Evolutionary conservation across 2,888 invertebrate genomes (phyloP).

Genomic region (Adela reaumurella): DNA sequence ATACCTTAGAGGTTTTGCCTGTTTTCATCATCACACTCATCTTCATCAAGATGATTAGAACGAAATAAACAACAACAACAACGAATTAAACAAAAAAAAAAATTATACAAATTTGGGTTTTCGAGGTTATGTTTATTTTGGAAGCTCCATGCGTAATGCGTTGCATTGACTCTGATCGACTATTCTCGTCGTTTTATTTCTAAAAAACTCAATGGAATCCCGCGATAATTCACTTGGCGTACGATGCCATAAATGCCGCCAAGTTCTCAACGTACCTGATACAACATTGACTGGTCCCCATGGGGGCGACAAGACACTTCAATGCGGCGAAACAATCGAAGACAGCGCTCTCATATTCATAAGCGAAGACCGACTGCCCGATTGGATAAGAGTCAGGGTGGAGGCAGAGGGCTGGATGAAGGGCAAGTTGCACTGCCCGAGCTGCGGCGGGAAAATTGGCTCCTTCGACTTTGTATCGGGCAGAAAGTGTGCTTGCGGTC

Average conservation of each 20-base stretch:
- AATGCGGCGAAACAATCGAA: slow-evolving; percentile 12
- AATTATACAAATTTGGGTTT: no score
- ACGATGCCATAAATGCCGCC: not conserved
- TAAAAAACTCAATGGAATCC: no score
- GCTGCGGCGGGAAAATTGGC: slow-evolving; percentile 60
- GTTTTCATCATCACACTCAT: no score
- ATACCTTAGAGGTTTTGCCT: no score
- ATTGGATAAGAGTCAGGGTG: slow-evolving; percentile 52
- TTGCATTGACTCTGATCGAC: no score
- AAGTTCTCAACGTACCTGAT: not conserved
- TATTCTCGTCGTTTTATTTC: no score
- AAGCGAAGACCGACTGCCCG: slow-evolving; percentile 52
- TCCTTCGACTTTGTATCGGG: slow-evolving; percentile 66
- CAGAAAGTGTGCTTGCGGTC: slow-evolving; percentile 58
- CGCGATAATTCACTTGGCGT: slow-evolving; percentile 1
- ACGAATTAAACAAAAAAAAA: no score
- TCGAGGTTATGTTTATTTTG: no score
- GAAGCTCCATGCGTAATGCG: no score
- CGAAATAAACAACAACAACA: no score
- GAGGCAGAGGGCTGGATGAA: slow-evolving; percentile 61
- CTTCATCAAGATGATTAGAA: no score
- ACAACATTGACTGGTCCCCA: not conserved
- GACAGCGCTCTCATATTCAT: slow-evolving; percentile 33
- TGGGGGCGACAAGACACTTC: not conserved
- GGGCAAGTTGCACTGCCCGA: slow-evolving; percentile 62